Evolutionary conservation across 2,113 vertebrate genomes (phyloP).

Genomic region (Hyaena hyaena): DNA sequence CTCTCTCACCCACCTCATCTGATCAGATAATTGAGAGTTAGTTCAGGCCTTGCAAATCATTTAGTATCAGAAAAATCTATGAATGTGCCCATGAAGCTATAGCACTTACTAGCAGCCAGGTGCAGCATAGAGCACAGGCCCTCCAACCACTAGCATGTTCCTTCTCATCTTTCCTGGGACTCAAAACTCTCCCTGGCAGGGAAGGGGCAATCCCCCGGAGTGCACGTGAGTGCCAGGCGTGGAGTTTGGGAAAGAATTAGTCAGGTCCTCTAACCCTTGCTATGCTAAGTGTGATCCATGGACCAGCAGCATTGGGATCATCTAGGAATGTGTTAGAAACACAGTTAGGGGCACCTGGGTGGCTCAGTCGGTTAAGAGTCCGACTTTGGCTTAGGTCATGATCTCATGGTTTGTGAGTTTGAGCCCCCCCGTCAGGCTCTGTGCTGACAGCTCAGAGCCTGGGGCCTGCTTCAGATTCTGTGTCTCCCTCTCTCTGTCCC

Average conservation of each 20-base stretch:
- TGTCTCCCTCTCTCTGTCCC: too few relatives aligned
- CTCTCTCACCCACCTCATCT: neutral
- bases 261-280: neutral
- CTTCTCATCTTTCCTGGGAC: neutral
- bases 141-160: neutral
- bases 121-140: neutral
- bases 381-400: too few relatives aligned
- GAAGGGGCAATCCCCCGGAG: neutral
- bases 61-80: neutral
- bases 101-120: neutral
- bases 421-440: too few relatives aligned
- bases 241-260: neutral
- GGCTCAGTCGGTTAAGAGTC: too few relatives aligned
- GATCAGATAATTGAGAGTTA: neutral
- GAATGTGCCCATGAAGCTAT: accelerated
- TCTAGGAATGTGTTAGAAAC: neutral
- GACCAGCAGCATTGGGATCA: neutral
- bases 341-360: neutral
- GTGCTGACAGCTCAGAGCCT: too few relatives aligned
- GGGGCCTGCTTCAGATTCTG: too few relatives aligned
- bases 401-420: too few relatives aligned
- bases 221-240: neutral
- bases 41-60: neutral
- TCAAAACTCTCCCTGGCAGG: neutral
- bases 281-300: neutral